Conservation (phyloP, 2,888 invertebrate species). For the Nemotelus pantherinus region DNA sequence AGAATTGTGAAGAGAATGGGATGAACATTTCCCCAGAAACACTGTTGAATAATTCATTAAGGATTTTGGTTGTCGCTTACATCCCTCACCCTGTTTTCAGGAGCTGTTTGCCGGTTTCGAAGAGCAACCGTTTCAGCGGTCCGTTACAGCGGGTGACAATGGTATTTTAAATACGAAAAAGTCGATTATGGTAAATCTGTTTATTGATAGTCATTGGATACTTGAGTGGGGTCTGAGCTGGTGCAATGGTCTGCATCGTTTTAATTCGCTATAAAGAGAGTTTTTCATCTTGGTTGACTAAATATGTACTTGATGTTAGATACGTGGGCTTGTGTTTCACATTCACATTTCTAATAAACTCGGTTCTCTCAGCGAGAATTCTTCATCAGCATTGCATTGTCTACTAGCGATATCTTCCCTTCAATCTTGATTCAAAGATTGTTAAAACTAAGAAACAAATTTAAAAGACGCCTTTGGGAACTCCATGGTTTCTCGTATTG, state of each 20-base stretch:
- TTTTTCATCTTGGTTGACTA: too few species aligned
- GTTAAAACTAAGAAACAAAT: slow-evolving; percentile 23
- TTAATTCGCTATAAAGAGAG: too few species aligned
- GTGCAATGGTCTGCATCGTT: too few species aligned
- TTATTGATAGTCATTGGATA: slow-evolving; percentile 35
- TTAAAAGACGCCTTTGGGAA: slow-evolving; percentile 32
- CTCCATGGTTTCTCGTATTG: slow-evolving; percentile 25
- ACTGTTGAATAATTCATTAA: slow-evolving; percentile 44
- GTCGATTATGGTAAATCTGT: slow-evolving; percentile 42
- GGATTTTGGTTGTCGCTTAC: slow-evolving; percentile 13
- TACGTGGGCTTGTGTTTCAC: too few species aligned
- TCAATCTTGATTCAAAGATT: slow-evolving; percentile 23
- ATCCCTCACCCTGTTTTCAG: background rate
- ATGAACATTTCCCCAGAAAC: slow-evolving; percentile 20
- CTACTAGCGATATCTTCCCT: too few species aligned
- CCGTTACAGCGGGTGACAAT: slow-evolving; percentile 41
- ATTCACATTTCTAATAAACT: too few species aligned
- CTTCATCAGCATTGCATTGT: slow-evolving; percentile 23
- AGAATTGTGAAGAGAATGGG: background rate
- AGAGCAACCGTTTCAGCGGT: background rate
- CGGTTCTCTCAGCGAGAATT: background rate
- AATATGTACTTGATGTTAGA: too few species aligned
- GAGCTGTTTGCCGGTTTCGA: background rate
- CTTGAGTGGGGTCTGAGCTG: background rate
- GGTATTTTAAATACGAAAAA: slow-evolving; percentile 42